A percentile compares a stretch with the other conserved stretches of the same genome.
These are phyloP conservation scores for Macroramphosus scolopax DNA, from an alignment of 2,797 vertebrate genomes.

Conservation along the genomic window DNA sequence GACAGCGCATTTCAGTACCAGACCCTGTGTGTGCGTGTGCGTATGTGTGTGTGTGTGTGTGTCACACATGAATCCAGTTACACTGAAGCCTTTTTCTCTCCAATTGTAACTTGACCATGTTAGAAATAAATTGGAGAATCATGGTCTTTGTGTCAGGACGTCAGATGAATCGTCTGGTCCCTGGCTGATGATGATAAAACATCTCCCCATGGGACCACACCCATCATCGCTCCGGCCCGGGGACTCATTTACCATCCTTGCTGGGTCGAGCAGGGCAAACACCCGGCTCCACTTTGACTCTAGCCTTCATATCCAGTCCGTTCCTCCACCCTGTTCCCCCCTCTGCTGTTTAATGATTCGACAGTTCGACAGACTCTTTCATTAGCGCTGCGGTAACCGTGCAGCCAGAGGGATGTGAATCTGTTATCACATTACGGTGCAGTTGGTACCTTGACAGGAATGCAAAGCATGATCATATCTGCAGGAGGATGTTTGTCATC, in stretches of 20 bases:
- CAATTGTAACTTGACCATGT: too few relatives aligned
- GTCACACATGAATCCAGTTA: slow-evolving; percentile 10
- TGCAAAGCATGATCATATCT: slow-evolving; percentile 24
- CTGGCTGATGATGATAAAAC: too few relatives aligned
- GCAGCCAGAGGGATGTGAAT: slow-evolving; percentile 28
- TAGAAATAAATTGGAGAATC: too few relatives aligned
- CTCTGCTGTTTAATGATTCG: slow-evolving; percentile 35
- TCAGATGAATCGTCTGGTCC: too few relatives aligned
- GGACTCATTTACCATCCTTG: slow-evolving; percentile 32
- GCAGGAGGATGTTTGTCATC: slow-evolving; percentile 19
- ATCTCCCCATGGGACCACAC: too few relatives aligned
- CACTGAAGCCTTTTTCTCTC: not conserved
- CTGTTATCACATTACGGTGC: slow-evolving; percentile 31
- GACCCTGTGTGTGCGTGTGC: slow-evolving; percentile 8
- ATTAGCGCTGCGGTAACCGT: slow-evolving; percentile 37
- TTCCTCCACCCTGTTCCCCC: slow-evolving; percentile 11
- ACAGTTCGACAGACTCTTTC: slow-evolving; percentile 28
- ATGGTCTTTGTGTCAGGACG: too few relatives aligned
- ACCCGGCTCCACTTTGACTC: slow-evolving; percentile 6
- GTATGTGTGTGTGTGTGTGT: slow-evolving; percentile 19
- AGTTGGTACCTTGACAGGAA: slow-evolving; percentile 20
- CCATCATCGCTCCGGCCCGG: slow-evolving; percentile 44
- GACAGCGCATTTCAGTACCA: slow-evolving; percentile 43
- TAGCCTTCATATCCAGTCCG: slow-evolving; percentile 10
- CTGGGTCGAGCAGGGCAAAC: slow-evolving; percentile 17